These are phyloP conservation scores for Creontiades dilutus DNA, from an alignment of 2,888 invertebrate genomes.

Conservation along the genomic window DNA sequence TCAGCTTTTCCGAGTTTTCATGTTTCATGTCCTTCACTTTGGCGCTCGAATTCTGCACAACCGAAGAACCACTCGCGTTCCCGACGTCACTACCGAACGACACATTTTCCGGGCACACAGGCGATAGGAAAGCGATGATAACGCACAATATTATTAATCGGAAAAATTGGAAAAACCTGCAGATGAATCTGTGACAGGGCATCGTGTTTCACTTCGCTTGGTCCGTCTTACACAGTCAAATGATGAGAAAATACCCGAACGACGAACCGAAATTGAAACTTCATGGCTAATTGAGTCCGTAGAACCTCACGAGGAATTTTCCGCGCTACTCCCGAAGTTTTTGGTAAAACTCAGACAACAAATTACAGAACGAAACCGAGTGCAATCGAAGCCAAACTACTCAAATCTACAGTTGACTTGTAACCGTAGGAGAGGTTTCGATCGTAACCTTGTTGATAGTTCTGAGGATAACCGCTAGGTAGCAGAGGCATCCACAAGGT, in stretches of 20 bases:
- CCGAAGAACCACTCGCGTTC: slow-evolving; percentile 8
- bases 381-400: background rate
- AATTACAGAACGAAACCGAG: background rate
- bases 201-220: background rate
- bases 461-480: background rate
- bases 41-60: background rate
- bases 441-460: background rate
- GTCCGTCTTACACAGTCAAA: background rate
- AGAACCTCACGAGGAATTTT: background rate
- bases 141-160: slow-evolving; percentile 19
- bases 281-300: slow-evolving; percentile 15
- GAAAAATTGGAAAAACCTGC: background rate
- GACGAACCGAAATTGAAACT: slow-evolving; percentile 53
- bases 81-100: background rate
- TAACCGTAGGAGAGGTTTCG: background rate
- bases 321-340: background rate
- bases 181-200: background rate
- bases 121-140: background rate
- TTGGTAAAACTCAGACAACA: background rate
- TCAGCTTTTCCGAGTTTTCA: slow-evolving; percentile 64
- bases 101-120: slow-evolving; percentile 30
- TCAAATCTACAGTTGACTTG: background rate
- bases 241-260: background rate
- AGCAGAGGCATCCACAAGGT: background rate
- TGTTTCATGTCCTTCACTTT: slow-evolving; percentile 48